Evolutionary conservation across 2,113 vertebrate genomes (phyloP).

Genomic region (Burhinus oedicnemus): DNA sequence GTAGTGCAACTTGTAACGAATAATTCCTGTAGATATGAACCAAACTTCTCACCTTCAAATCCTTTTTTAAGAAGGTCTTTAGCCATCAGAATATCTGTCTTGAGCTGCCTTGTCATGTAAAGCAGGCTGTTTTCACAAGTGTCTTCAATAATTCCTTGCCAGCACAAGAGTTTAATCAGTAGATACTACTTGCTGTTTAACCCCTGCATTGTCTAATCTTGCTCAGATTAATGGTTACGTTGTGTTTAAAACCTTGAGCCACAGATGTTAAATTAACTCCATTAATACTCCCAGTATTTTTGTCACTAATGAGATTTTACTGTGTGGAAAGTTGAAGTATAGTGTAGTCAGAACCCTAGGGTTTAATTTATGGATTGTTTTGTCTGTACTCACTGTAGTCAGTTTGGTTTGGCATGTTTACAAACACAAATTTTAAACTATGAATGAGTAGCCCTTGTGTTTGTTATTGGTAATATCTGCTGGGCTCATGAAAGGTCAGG

Average conservation of each 20-base stretch:
- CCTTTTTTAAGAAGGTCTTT: neutral
- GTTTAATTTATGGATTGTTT: neutral
- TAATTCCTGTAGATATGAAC: neutral
- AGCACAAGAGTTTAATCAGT: neutral
- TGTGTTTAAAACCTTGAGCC: neutral
- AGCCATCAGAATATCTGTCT: neutral
- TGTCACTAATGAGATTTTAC: neutral
- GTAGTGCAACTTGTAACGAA: neutral
- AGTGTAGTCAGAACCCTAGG: neutral
- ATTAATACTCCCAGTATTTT: neutral
- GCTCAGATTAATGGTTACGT: neutral
- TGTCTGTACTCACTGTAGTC: neutral
- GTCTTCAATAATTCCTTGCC: neutral
- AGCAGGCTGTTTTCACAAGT: neutral
- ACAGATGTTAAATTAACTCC: neutral
- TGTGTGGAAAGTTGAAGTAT: neutral
- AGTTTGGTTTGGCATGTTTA: neutral
- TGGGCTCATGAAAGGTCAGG: neutral
- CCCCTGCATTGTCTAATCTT: neutral
- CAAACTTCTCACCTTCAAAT: neutral
- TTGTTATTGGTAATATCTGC: neutral
- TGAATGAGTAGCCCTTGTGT: neutral
- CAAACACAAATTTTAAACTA: neutral
- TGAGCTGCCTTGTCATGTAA: neutral
- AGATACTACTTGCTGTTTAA: neutral